Evolutionary conservation across 2,888 invertebrate species (phyloP), one percentile per base, ranked within the genome.

Genomic region (Eugnorisma glareosa): DNA sequence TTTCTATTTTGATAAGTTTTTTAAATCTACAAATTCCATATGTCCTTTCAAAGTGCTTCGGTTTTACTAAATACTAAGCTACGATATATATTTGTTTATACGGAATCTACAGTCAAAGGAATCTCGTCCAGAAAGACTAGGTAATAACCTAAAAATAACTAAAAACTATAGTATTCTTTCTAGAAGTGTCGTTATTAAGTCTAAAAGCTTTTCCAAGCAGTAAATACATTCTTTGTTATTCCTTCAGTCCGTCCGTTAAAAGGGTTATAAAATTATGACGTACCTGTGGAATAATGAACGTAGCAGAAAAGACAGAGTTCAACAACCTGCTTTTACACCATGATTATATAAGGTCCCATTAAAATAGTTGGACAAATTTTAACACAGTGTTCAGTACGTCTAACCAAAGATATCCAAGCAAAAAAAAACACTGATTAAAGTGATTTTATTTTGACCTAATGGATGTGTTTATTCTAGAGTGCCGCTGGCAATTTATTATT

Each of bases 261-360:
- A 70, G 35, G 43, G 69, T 69, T 70, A 73, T 45, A 18, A 31
- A 31, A 59, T 59, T 31, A 59, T 31, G 70, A 54, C 31, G 11
- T 40, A 31, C 18, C 18, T 43, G 54, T 31, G 15, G 18, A 51
- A 69, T 31, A 35, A 43, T 43, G 8, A 54, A 35, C 21, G 21
- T 69, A 18, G 18, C 5, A n/a, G 18, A 43, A 43, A 7, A 28
- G 8, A 0, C 54, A 10, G n/a, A 43, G 43, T 73, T 69, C 54
- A 69, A 31, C n/a, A 13, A 73, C 54, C 43, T 11, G 1, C 2
- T 68, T 37, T 37, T 28, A 28, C 28, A 28, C n/a, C 13, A 28
- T n/a, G n/a, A n/a, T n/a, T n/a, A n/a, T n/a, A n/a, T n/a, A n/a
- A n/a, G n/a, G n/a, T n/a, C n/a, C n/a, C n/a, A n/a, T n/a, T n/a